Conservation (phyloP, 2,888 invertebrate species). For the Eupithecia pulchellata region DNA sequence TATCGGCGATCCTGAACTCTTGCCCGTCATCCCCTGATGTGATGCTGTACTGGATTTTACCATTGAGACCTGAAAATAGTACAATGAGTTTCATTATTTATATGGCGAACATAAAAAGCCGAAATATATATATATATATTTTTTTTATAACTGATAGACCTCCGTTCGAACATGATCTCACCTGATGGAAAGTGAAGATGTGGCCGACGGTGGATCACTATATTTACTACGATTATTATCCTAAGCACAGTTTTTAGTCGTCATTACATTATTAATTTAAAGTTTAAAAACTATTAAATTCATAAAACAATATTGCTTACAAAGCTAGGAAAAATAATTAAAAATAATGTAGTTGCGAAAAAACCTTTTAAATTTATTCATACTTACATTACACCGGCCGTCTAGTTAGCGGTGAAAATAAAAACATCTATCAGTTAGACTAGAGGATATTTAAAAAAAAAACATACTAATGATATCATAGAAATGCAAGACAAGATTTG, state of each 20-base stretch:
- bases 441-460: neutral
- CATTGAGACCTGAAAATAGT: slow-evolving; percentile 90
- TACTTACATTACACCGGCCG: neutral
- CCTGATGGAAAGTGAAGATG: too few relatives aligned
- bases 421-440: neutral
- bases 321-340: neutral
- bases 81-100: too few relatives aligned
- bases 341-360: neutral
- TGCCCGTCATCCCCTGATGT: slow-evolving; percentile 91
- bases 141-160: too few relatives aligned
- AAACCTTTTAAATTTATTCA: neutral
- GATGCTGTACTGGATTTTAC: slow-evolving; percentile 92
- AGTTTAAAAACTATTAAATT: neutral
- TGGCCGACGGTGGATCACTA: too few relatives aligned
- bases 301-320: neutral
- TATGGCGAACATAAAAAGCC: neutral
- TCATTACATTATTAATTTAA: too few relatives aligned
- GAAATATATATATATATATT: too few relatives aligned
- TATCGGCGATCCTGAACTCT: slow-evolving; percentile 92
- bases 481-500: neutral
- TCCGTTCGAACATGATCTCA: too few relatives aligned
- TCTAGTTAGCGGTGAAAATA: neutral
- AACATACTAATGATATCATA: too few relatives aligned
- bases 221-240: too few relatives aligned
- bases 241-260: neutral